A percentile compares a stretch with the other conserved stretches of the same genome.
These are phyloP conservation scores for Phyllotreta cruciferae DNA, from an alignment of 2,888 invertebrate genomes.

Conservation along the genomic window DNA sequence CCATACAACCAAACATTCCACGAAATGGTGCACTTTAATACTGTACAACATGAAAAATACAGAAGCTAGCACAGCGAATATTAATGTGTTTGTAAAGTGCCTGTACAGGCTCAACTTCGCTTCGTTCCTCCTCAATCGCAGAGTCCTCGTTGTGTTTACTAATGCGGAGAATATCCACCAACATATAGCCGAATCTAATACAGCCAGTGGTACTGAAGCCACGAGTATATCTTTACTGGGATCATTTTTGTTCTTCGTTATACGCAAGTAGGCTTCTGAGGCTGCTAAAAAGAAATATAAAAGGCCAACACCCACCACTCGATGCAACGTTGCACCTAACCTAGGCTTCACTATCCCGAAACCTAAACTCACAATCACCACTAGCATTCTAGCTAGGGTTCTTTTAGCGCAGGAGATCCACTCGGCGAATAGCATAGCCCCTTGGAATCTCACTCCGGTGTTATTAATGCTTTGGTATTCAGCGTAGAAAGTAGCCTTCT, in stretches of 20 bases:
- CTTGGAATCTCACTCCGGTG: constrained; percentile 69
- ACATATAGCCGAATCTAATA: constrained; percentile 86
- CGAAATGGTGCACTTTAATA: constrained; percentile 79
- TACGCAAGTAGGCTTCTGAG: constrained; percentile 85
- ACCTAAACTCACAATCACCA: constrained; percentile 92
- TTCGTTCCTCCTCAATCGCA: constrained; percentile 86
- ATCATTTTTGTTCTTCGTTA: constrained; percentile 70
- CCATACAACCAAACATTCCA: constrained; percentile 85
- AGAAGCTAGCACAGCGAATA: constrained; percentile 89
- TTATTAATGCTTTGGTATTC: constrained; percentile 83
- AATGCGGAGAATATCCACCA: constrained; percentile 94
- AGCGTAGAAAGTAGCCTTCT: constrained; percentile 89
- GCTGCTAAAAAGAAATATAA: constrained; percentile 84
- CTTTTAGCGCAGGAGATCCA: constrained; percentile 91
- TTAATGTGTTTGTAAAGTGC: constrained; percentile 93
- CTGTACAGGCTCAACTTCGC: constrained; percentile 89
- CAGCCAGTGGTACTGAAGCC: constrained; percentile 84
- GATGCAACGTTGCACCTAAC: constrained; percentile 85
- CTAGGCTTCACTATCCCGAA: constrained; percentile 96
- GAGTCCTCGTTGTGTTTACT: constrained; percentile 87
- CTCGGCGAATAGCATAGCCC: constrained; percentile 85
- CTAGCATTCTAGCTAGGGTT: constrained; percentile 89
- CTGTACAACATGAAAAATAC: constrained; percentile 94
- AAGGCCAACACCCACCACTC: constrained; percentile 83
- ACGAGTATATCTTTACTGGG: constrained; percentile 70